Conservation (phyloP, 2,797 vertebrate genomes). For the Nasua narica region DNA sequence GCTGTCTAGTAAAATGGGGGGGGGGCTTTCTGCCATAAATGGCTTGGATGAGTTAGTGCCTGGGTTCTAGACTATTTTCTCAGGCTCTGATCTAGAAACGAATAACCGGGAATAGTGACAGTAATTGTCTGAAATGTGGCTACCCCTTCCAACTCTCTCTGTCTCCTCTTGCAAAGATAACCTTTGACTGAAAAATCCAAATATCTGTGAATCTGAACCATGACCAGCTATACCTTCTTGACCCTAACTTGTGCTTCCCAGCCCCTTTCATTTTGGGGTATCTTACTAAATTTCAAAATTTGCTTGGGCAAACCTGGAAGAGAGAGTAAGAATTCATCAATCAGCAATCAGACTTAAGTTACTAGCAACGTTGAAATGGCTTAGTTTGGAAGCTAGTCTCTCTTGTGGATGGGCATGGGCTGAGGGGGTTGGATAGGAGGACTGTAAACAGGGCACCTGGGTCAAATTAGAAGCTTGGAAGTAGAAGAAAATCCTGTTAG, state of each 20-base stretch:
- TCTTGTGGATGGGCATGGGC: not conserved
- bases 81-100: not conserved
- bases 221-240: not conserved
- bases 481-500: not conserved
- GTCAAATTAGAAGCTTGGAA: not conserved
- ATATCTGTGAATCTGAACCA: not conserved
- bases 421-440: not conserved
- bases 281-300: conserved; percentile 7
- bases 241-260: not conserved
- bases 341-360: not conserved
- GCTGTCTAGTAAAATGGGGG: not conserved
- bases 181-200: not conserved
- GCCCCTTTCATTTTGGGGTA: not conserved
- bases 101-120: not conserved
- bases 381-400: not conserved
- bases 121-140: not conserved
- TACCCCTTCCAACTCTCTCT: not conserved
- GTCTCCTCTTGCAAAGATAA: not conserved
- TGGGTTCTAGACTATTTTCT: not conserved
- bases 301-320: not conserved
- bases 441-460: not conserved
- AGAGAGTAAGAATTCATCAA: not conserved
- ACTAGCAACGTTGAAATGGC: not conserved
- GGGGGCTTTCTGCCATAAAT: not conserved
- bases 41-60: not conserved